phyloP scores from a whole-genome alignment of 2,113 vertebrate genomes.

The Nettapus auritus region DNA sequence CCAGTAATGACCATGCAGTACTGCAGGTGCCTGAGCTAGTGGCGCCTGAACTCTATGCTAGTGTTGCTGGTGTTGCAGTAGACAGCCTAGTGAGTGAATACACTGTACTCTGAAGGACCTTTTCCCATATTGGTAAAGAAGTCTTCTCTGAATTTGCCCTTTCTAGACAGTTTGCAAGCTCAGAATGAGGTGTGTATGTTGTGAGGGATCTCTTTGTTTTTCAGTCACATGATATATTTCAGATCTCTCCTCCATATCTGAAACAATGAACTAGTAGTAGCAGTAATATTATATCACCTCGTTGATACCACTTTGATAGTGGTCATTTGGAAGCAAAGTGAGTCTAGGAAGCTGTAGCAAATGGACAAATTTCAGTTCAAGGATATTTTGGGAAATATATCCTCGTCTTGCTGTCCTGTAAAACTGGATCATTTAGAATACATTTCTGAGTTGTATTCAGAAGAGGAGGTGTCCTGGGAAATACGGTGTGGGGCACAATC shows the following conservation, averaged over 20 bases:
- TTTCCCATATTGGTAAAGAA: neutral
- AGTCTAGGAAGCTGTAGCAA: neutral
- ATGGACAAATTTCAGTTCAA: neutral
- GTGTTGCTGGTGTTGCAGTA: constrained; percentile 65
- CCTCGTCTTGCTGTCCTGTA: neutral
- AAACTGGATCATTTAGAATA: neutral
- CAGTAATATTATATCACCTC: neutral
- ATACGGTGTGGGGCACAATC: neutral
- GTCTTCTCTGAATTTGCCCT: neutral
- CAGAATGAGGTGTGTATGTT: neutral
- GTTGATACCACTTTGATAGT: neutral
- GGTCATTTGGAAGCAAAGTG: neutral
- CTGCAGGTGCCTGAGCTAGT: constrained; percentile 81
- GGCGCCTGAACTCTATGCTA: constrained; percentile 75
- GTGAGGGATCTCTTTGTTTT: neutral
- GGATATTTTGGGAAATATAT: neutral
- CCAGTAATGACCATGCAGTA: constrained; percentile 81
- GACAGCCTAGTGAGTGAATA: constrained; percentile 54
- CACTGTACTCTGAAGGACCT: constrained; percentile 66
- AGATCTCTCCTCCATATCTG: neutral
- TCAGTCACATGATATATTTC: neutral
- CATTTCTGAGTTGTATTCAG: neutral
- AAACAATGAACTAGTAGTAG: neutral
- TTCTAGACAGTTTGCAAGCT: neutral
- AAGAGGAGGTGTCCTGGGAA: neutral